Base-by-base conservation (phyloP, 2,888 invertebrate species). In the Dascillus cervinus region DNA sequence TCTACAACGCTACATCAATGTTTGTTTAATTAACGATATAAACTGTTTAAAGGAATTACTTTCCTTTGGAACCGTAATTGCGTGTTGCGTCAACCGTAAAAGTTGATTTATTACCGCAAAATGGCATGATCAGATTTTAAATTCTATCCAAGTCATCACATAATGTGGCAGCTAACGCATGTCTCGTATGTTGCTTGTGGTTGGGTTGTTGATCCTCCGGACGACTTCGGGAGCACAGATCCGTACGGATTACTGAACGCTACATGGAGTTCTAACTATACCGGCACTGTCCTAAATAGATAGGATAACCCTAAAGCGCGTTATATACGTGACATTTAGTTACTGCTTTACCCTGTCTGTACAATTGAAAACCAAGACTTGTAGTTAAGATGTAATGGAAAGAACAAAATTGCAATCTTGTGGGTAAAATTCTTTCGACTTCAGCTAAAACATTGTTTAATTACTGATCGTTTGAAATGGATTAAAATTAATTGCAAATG, bases 281-380 rank as follows among this genome's bases (percentile, higher is more conserved):
- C 51, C 46, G 48, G 45, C 46, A 52, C 50, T 52, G 53, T 44
- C 51, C 51, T 46, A 49, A 51, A 55, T 53, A 54, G 55, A 55
- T 53, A 51, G 54, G 51, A 53, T 55, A 50, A 50, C 45, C 43
- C 41, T 53, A 49, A 53, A 50, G 46, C 47, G 39, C 47, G 44
- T 44, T 49, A 49, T 49, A 50, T 50, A 50, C 49, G 48, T 44
- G 47, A 49, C 47, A 49, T 52, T 52, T 48, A 44, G 43, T 49
- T 27, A 27, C 14, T 12, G 22, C 11, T 21, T 8, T 17, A 4
- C 17, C 5, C 17, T 17, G 17, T 32, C 20, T 22, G 20, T 33
- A 26, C 30, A 34, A 34, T 34, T 34, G 30, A 19, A 19, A 21
- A 29, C 20, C 25, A 26, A 22, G 8, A 15, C n/a, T n/a, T n/a